Evolutionary conservation across 2,113 vertebrate species (phyloP).

Genomic region (Chionis minor): DNA sequence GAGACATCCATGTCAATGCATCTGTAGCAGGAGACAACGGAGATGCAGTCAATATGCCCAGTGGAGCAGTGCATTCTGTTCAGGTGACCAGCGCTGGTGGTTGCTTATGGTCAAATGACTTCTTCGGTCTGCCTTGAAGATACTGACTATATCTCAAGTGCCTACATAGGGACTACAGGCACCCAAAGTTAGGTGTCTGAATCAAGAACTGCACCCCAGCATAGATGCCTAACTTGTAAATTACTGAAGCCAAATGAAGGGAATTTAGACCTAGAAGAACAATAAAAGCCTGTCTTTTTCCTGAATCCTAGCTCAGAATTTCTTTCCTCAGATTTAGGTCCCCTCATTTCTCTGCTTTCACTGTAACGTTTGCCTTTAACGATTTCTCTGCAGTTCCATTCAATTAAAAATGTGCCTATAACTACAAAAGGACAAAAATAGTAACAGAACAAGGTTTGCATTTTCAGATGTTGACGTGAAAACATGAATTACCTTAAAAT

Average conservation of each 20-base stretch:
- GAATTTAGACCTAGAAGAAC: neutral
- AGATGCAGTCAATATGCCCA: neutral
- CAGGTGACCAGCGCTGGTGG: neutral
- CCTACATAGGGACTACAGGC: neutral
- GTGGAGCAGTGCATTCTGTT: neutral
- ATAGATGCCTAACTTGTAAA: neutral
- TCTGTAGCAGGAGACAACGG: neutral
- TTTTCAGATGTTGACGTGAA: conserved; percentile 8
- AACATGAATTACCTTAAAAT: conserved; percentile 2
- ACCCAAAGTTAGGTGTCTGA: neutral
- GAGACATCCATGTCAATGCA: neutral
- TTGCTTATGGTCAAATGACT: neutral
- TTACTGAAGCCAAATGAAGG: neutral
- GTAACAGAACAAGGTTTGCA: neutral
- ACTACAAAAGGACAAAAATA: neutral
- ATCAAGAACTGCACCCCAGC: neutral
- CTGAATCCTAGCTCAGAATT: neutral
- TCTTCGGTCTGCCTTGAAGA: neutral
- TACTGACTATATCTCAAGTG: neutral
- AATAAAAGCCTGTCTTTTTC: neutral
- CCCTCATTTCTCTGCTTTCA: neutral
- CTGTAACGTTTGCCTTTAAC: neutral
- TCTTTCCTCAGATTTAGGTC: neutral
- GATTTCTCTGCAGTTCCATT: neutral
- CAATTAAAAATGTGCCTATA: neutral